Evolutionary conservation across 2,797 vertebrate species (phyloP), one percentile per base, ranked within the genome.

Genomic region (Myotis planiceps): DNA sequence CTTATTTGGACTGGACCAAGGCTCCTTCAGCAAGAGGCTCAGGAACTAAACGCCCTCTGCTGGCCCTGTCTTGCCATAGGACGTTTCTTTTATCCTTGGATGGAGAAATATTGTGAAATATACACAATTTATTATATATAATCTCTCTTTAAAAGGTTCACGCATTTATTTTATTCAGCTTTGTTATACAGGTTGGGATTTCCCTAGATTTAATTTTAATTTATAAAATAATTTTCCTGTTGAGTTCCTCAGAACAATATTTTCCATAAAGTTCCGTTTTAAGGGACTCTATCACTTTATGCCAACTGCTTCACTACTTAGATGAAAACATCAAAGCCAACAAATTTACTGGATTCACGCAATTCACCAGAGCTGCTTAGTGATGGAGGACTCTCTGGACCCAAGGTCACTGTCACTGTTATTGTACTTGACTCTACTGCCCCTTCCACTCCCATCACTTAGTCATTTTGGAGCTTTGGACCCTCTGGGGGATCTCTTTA

Each of bases 21-120:
- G 16, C 6, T 74, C 19, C 13, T 87, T 87, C 37, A 63, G 45
- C 21, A 23, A 65, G 49, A 10, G 8, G 3, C 65, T 83, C 10
- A 39, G 86, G 34, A n/a, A 34, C 25, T 13, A 29, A 42, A 39
- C n/a, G 39, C 86, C 96, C 86, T 97, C 92, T 97, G 83, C 88
- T 96, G 96, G 94, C 13, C 68, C 16, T 63, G 25, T 58, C 16
- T 88, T 92, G 78, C 15, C 16, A 71, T 2, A 65, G 19, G 1
- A 9, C 42, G 34, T 84, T 32, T n/a, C 8, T 39, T 88, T 58
- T 19, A 53, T 51, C 32, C 4, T 76, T 68, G 47, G 45, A 37
- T 32, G 29, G 79, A 84, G 18, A 79, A 47, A 49, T 27, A 79
- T n/a, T 79, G 37, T 45, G 55, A n/a, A 23, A 23, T 66, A 63